Conservation (phyloP, 2,113 vertebrate species). For the Syngnathoides biaculeatus region DNA sequence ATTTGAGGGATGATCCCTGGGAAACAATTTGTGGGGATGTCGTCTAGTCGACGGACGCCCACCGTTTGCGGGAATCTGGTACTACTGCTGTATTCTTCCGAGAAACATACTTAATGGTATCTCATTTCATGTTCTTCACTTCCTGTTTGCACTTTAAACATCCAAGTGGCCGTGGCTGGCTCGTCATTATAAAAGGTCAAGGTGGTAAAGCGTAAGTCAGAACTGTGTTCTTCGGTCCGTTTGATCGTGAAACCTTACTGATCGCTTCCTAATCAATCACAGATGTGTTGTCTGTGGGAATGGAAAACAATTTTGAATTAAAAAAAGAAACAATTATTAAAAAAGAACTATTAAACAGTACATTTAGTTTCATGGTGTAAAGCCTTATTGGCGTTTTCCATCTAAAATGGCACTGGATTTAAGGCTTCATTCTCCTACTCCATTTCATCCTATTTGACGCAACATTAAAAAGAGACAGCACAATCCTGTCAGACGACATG, state of each 20-base stretch:
- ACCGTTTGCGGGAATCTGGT: background rate
- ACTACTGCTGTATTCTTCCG: too few species aligned
- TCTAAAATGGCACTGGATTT: background rate
- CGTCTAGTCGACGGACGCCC: background rate
- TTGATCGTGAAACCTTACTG: background rate
- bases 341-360: background rate
- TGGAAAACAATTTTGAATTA: background rate
- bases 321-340: background rate
- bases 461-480: conserved; percentile 27
- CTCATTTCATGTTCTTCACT: too few species aligned
- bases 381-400: background rate
- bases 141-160: too few species aligned
- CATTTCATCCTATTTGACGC: conserved; percentile 34
- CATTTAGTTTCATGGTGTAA: background rate
- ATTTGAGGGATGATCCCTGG: background rate
- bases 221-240: background rate
- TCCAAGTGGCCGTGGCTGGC: too few species aligned
- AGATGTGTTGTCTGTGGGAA: background rate
- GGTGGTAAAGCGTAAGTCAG: background rate
- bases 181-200: too few species aligned
- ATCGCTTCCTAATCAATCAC: background rate
- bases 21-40: background rate
- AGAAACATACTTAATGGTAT: too few species aligned
- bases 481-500: conserved; percentile 5
- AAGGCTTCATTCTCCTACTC: background rate